Conservation (phyloP, 2,113 vertebrate genomes). For the Petromus typicus region DNA sequence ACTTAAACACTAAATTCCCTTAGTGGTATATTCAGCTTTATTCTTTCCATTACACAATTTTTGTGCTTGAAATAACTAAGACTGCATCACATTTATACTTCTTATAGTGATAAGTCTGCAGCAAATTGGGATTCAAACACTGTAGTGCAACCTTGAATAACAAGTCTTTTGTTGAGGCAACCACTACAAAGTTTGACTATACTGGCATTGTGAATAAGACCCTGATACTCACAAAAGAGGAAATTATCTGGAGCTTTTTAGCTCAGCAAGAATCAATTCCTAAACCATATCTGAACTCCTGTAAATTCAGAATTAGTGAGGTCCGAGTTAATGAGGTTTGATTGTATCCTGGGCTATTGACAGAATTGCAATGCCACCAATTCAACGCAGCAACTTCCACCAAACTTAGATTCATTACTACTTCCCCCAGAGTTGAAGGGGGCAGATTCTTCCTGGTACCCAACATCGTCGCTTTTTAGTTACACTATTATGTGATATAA, state of each 20-base stretch:
- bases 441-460: constrained; percentile 65
- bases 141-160: constrained; percentile 29
- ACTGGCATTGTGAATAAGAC: constrained; percentile 40
- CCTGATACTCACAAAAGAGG: constrained; percentile 64
- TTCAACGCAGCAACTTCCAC: neutral
- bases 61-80: constrained; percentile 26
- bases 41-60: constrained; percentile 29
- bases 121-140: constrained; percentile 51
- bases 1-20: constrained; percentile 1
- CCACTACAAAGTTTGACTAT: neutral
- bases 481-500: constrained; percentile 73
- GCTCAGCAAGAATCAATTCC: constrained; percentile 62
- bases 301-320: constrained; percentile 63
- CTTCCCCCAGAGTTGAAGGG: constrained; percentile 62
- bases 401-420: neutral
- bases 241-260: constrained; percentile 65
- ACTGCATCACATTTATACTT: neutral
- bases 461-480: constrained; percentile 82
- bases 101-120: constrained; percentile 30
- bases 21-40: neutral
- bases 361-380: constrained; percentile 20
- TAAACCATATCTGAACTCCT: constrained; percentile 52
- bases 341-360: constrained; percentile 62
- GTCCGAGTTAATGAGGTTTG: constrained; percentile 62
- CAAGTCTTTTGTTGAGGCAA: constrained; percentile 45